A percentile compares a stretch with the other conserved stretches of the same genome.
Conservation (phyloP, 1,140 invertebrate genomes). For the Drosophila simulans region DNA sequence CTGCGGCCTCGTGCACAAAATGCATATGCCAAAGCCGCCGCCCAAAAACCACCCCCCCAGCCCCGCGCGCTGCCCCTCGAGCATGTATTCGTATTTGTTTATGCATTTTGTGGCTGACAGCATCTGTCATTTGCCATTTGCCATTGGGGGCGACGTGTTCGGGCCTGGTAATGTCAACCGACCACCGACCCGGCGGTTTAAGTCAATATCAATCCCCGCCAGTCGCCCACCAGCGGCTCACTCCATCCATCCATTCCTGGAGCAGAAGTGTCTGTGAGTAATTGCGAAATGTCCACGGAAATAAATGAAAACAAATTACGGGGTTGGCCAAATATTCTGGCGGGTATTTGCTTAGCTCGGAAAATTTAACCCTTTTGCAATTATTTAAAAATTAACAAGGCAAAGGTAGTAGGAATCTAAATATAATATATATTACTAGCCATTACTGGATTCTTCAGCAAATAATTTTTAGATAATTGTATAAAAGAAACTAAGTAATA, state of each 20-base stretch:
- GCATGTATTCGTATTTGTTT: constrained; percentile 50
- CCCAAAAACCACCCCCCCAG: neutral
- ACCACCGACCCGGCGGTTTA: constrained; percentile 54
- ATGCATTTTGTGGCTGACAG: constrained; percentile 78
- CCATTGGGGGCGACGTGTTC: constrained; percentile 49
- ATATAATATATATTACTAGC: too few species aligned
- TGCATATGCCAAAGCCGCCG: constrained; percentile 69
- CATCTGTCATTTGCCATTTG: constrained; percentile 80
- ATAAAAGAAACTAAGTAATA: too few species aligned
- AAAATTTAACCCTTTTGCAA: neutral
- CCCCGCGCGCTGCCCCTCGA: neutral
- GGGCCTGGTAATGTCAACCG: constrained; percentile 63
- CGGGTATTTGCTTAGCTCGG: neutral
- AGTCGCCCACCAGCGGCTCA: constrained; percentile 12
- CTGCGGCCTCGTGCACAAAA: constrained; percentile 67
- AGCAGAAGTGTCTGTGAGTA: constrained; percentile 29
- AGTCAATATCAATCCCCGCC: constrained; percentile 61
- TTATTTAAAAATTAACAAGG: neutral
- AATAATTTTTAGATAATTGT: too few species aligned
- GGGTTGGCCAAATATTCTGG: constrained; percentile 6
- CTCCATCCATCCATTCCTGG: constrained; percentile 1
- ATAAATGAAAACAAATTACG: constrained; percentile 16
- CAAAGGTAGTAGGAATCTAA: too few species aligned
- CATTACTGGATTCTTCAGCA: too few species aligned
- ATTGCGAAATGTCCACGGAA: constrained; percentile 32